phyloP scores from a whole-genome alignment of 2,113 vertebrate genomes.

The Myocastor coypus region DNA sequence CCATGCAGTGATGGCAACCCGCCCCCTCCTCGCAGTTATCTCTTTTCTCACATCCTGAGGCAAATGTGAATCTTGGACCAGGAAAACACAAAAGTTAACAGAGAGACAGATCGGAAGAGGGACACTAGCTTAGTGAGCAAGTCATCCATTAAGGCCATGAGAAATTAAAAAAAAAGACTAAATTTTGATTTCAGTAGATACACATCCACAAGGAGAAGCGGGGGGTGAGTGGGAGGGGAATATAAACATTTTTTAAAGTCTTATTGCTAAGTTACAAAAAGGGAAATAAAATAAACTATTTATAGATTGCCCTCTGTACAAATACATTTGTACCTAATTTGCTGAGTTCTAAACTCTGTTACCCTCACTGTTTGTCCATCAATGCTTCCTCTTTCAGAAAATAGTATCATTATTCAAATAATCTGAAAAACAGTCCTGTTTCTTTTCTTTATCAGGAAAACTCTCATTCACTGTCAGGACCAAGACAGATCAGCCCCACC shows the following conservation, averaged over 20 bases:
- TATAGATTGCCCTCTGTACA: not conserved
- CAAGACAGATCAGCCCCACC: not conserved
- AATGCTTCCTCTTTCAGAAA: constrained; percentile 28
- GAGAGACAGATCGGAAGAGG: not conserved
- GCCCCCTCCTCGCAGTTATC: accelerated
- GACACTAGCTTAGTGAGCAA: not conserved
- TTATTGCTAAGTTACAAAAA: not conserved
- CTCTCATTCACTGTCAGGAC: not conserved
- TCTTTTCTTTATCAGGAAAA: not conserved
- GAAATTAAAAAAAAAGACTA: not conserved
- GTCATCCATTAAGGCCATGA: not conserved
- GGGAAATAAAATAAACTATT: not conserved
- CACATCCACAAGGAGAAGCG: not conserved
- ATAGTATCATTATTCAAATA: not conserved
- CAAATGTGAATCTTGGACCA: not conserved
- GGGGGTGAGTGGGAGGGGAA: too few relatives aligned
- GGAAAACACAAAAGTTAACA: not conserved
- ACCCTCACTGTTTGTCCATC: not conserved
- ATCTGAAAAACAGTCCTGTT: not conserved
- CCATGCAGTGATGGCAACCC: not conserved
- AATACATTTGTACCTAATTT: not conserved
- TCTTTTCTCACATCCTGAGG: not conserved
- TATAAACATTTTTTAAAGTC: not conserved
- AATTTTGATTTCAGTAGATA: not conserved
- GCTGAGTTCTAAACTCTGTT: not conserved